Evolutionary conservation across 2,113 vertebrate species (phyloP).

Genomic region (Opisthocomus hoazin): DNA sequence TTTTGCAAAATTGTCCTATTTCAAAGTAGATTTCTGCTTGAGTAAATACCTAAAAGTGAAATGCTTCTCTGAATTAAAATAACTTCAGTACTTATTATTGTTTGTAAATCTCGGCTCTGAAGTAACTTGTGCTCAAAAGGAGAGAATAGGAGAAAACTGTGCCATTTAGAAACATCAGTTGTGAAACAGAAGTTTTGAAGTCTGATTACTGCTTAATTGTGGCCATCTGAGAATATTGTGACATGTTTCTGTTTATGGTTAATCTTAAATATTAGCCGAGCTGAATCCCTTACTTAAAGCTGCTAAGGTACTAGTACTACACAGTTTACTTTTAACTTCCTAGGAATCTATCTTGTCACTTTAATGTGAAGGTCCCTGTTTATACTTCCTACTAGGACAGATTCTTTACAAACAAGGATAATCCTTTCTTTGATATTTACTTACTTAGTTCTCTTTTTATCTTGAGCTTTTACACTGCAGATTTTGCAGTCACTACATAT

Average conservation of each 20-base stretch:
- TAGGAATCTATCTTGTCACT: not conserved
- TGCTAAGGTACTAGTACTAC: not conserved
- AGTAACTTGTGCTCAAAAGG: not conserved
- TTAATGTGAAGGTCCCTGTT: not conserved
- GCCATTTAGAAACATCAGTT: not conserved
- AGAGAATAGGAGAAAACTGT: not conserved
- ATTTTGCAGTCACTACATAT: not conserved
- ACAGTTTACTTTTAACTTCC: not conserved
- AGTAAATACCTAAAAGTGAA: not conserved
- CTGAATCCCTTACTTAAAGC: not conserved
- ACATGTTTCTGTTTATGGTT: not conserved
- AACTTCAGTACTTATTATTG: not conserved
- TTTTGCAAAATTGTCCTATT: not conserved
- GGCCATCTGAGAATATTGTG: not conserved
- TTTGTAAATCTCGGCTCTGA: not conserved
- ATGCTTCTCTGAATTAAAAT: not conserved
- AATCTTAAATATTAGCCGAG: not conserved
- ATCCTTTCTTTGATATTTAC: not conserved
- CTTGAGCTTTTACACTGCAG: not conserved
- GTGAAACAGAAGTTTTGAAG: not conserved
- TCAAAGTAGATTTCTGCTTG: not conserved
- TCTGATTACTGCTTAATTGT: not conserved
- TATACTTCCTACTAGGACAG: not conserved
- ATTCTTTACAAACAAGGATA: not conserved
- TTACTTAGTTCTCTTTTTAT: not conserved